Evolutionary conservation across 64 coral and sea anemone species (phyloP), one percentile per base, ranked within the genome.

Genomic region (Porites lutea): DNA sequence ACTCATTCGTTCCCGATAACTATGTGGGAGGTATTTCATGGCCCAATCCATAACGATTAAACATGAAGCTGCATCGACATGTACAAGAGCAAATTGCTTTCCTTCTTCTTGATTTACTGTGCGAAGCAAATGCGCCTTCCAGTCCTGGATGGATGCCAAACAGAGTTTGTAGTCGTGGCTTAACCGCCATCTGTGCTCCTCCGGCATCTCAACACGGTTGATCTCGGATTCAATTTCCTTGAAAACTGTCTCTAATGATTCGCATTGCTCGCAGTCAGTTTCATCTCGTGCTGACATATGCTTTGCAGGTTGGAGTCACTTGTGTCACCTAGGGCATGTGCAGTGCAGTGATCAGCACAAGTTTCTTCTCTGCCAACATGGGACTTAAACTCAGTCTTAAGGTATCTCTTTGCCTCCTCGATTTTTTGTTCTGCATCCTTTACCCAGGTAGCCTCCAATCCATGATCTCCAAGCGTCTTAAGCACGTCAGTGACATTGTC

Each of bases 341-440:
- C 68, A 10, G 27, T 66, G 50, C 88, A 90, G 74, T 90, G 88
- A 65, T 73, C 88, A 58, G 60, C 19, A 12, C 88, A 90, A 18
- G 66, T 10, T 75, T 59, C 71, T 16, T 88, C 75, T 15, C 3
- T 57, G 14, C 61, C 71, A 52, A 87, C 75, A 58, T 93, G 75
- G 69, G 83, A 48, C 63, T 93, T 93, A 65, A 80, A 93, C 48
- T 88, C 91, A 69, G 75, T 77, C 60, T 88, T 93, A n/a, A 93
- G 15, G 67, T 93, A 93, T 62, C 91, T 60, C 55, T 87, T 92
- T 48, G 57, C 91, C 18, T 86, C 82, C 79, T 51, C 58, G 20
- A 87, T 19, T 50, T 77, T 73, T 54, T 68, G 43, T 68, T 79
- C 71, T 5, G 82, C 21, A 75, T 27, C 53, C 76, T 93, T 93